Evolutionary conservation across 2,113 vertebrate genomes (phyloP).

Genomic region (Lipotes vexillifer): DNA sequence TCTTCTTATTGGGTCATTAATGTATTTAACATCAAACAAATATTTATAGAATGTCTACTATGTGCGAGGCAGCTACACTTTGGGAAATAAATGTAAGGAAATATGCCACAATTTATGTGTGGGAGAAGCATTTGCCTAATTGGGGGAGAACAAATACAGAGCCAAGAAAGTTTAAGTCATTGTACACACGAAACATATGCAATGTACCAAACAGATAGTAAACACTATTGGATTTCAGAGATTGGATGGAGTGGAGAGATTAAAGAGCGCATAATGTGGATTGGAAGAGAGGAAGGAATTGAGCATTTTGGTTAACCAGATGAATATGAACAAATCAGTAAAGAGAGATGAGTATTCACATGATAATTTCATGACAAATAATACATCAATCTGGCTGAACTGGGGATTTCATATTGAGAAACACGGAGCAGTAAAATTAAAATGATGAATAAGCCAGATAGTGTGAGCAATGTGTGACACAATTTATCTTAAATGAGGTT

Average conservation of each 20-base stretch:
- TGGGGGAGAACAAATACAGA: background rate
- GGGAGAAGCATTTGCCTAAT: background rate
- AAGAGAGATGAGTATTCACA: background rate
- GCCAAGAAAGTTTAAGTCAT: background rate
- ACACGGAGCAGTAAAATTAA: background rate
- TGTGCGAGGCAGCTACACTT: background rate
- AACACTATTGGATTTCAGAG: background rate
- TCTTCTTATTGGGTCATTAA: background rate
- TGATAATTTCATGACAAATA: background rate
- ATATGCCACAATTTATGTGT: background rate
- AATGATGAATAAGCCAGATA: background rate
- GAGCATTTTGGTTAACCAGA: background rate
- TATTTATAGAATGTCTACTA: background rate
- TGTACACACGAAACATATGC: background rate
- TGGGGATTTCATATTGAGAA: background rate
- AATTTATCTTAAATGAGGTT: background rate
- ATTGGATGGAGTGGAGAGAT: background rate
- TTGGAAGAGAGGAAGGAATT: background rate
- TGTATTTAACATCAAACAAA: background rate
- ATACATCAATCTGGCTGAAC: background rate
- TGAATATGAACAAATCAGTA: background rate
- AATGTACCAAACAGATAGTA: background rate
- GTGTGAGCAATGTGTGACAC: background rate
- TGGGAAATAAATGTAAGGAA: constrained; percentile 30
- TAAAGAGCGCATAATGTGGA: background rate